Evolutionary conservation across 2,113 vertebrate species (phyloP).

Genomic region (Girardinichthys multiradiatus): DNA sequence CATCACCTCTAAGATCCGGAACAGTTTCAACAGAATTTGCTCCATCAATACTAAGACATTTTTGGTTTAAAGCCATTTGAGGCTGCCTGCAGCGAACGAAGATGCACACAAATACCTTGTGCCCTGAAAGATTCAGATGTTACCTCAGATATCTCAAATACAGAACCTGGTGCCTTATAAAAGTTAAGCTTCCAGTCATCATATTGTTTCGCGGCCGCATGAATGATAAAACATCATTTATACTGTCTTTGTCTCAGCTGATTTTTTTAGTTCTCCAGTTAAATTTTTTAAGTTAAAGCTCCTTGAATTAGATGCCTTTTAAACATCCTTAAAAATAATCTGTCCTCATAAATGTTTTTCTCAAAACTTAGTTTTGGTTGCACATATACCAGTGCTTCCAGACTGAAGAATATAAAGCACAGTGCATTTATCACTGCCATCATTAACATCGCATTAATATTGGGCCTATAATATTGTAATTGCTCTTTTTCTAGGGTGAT

Average conservation of each 20-base stretch:
- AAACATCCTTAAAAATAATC: neutral
- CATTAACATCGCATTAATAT: neutral
- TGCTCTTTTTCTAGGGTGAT: neutral
- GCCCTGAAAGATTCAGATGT: slow-evolving; percentile 10
- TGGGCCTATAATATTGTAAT: neutral
- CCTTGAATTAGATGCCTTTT: neutral
- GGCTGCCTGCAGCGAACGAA: neutral
- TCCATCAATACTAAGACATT: slow-evolving; percentile 11
- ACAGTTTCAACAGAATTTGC: neutral
- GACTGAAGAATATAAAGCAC: neutral
- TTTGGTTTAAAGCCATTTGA: neutral
- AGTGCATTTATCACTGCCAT: no score
- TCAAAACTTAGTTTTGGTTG: neutral
- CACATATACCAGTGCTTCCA: neutral
- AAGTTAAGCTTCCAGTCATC: neutral
- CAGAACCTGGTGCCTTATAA: slow-evolving; percentile 1
- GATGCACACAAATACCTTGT: neutral
- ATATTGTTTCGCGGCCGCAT: neutral
- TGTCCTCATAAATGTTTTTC: neutral
- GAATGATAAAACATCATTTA: neutral
- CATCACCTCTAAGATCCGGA: neutral
- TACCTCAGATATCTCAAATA: slow-evolving; percentile 9
- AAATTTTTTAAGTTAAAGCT: no score
- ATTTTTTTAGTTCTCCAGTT: no score
- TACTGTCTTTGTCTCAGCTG: no score